A percentile compares a stretch with the other conserved stretches of the same genome.
Evolutionary conservation across 2,888 invertebrate genomes (phyloP).

Genomic region (Sepiola atlantica): DNA sequence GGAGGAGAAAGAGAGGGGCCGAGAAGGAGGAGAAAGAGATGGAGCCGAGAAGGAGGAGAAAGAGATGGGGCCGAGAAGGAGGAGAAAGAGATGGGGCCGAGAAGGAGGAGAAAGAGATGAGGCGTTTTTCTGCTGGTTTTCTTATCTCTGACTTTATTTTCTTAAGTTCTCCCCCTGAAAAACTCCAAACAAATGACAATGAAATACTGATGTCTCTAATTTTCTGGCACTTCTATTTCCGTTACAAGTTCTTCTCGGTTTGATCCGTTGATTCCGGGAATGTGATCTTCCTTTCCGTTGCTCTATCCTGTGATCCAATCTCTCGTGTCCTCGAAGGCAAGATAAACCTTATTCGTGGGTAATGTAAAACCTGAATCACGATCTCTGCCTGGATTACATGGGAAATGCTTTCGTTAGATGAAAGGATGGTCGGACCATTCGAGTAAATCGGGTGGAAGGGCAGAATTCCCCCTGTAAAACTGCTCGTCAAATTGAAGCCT

Average conservation of each 20-base stretch:
- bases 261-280: not conserved
- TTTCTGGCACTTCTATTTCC: not conserved
- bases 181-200: too few species aligned
- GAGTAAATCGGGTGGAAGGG: not conserved
- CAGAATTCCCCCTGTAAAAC: not conserved
- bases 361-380: not conserved
- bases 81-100: too few species aligned
- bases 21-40: too few species aligned
- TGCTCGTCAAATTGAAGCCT: not conserved
- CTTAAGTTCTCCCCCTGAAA: too few species aligned
- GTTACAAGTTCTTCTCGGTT: not conserved
- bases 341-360: not conserved
- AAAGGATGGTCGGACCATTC: not conserved
- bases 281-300: too few species aligned
- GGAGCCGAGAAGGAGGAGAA: too few species aligned
- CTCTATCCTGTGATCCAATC: not conserved
- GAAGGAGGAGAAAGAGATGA: too few species aligned
- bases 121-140: too few species aligned
- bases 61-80: too few species aligned
- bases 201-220: too few species aligned
- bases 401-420: not conserved
- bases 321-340: not conserved
- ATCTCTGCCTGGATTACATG: not conserved
- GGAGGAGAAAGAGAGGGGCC: too few species aligned
- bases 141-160: too few species aligned